These are phyloP conservation scores for Channa maculata DNA, from an alignment of 2,113 vertebrate species.

Conservation along the genomic window DNA sequence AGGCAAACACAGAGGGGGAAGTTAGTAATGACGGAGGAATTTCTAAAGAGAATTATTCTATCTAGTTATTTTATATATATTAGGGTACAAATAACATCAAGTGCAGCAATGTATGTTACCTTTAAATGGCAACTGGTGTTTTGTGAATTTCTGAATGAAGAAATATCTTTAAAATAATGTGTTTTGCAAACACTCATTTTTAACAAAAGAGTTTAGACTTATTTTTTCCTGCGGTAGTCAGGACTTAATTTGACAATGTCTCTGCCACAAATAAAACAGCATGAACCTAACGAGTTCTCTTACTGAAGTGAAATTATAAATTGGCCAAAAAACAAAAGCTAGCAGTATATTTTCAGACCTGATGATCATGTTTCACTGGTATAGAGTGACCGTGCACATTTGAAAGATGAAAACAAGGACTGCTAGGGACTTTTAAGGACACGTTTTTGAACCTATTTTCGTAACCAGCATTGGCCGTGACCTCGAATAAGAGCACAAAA, in stretches of 20 bases:
- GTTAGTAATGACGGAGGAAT: background rate
- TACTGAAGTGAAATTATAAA: slow-evolving; percentile 22
- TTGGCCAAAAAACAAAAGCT: slow-evolving; percentile 6
- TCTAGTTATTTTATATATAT: background rate
- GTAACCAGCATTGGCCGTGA: slow-evolving; percentile 1
- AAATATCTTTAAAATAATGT: background rate
- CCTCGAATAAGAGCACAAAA: background rate
- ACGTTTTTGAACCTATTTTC: background rate
- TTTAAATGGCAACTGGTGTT: background rate
- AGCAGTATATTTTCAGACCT: slow-evolving; percentile 16
- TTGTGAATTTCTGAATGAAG: slow-evolving; percentile 3
- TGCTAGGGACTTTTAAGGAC: background rate
- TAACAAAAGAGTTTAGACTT: background rate
- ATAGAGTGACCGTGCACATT: background rate
- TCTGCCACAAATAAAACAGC: slow-evolving; percentile 40
- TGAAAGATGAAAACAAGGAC: slow-evolving; percentile 9
- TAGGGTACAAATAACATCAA: background rate
- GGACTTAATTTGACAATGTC: slow-evolving; percentile 17
- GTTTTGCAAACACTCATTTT: background rate
- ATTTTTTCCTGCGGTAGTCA: slow-evolving; percentile 1
- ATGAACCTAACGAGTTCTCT: slow-evolving; percentile 18
- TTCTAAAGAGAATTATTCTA: background rate
- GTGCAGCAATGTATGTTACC: background rate
- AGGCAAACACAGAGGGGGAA: background rate
- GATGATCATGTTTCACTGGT: slow-evolving; percentile 21